Evolutionary conservation across 2,888 invertebrate genomes (phyloP).

Genomic region (Spisula subtruncata): DNA sequence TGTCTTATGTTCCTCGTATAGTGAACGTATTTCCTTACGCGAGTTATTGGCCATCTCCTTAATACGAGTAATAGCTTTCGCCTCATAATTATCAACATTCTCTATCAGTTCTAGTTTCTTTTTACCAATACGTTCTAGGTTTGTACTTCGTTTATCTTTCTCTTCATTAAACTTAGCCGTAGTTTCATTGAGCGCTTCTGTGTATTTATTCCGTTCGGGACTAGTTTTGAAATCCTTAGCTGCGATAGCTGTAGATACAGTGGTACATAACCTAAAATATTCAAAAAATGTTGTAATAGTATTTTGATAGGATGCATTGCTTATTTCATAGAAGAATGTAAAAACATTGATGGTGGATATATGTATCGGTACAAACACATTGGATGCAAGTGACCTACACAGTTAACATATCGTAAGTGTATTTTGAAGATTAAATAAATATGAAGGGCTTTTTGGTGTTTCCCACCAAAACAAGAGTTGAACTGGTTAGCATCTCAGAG

Average conservation of each 20-base stretch:
- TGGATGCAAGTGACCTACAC: too few species aligned
- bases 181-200: background rate
- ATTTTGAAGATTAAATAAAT: too few species aligned
- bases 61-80: conserved; percentile 1
- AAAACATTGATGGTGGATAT: too few species aligned
- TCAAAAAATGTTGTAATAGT: too few species aligned
- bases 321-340: too few species aligned
- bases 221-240: conserved; percentile 28
- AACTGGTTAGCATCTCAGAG: too few species aligned
- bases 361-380: too few species aligned
- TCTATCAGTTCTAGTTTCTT: conserved; percentile 21
- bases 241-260: background rate
- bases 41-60: conserved; percentile 30
- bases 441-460: too few species aligned
- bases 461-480: too few species aligned
- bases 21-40: conserved; percentile 27
- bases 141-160: conserved; percentile 12
- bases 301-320: too few species aligned
- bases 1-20: conserved; percentile 29
- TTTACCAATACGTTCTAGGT: conserved; percentile 7
- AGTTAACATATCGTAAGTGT: too few species aligned
- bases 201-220: conserved; percentile 10
- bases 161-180: conserved; percentile 20
- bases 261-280: background rate
- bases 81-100: conserved; percentile 28